Conservation (phyloP, 2,797 vertebrate genomes). For the Heliangelus exortis region DNA sequence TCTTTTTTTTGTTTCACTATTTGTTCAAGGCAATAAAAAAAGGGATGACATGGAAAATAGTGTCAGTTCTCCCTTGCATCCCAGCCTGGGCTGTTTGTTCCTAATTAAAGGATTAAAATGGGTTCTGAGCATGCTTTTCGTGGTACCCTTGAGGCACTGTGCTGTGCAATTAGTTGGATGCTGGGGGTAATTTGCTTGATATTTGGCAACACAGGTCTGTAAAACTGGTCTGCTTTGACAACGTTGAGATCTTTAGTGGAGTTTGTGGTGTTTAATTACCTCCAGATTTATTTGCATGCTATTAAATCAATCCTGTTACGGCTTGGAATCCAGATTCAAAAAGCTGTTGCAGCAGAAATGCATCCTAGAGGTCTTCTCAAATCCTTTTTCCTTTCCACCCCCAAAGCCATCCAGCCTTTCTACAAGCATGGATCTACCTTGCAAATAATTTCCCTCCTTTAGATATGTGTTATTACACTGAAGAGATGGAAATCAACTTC, state of each 20-base stretch:
- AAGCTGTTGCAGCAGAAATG: background rate
- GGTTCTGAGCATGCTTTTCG: background rate
- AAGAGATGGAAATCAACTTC: background rate
- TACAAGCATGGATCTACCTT: background rate
- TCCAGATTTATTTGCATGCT: conserved; percentile 16
- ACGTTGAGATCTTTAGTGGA: conserved; percentile 19
- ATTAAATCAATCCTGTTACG: background rate
- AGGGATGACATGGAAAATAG: background rate
- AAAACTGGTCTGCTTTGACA: background rate
- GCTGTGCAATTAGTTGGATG: background rate
- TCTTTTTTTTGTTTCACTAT: too few relatives aligned
- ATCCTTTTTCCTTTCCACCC: background rate
- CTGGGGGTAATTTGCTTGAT: conserved; percentile 37
- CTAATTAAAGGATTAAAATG: conserved; percentile 55
- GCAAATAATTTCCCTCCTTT: background rate
- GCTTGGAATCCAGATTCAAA: background rate
- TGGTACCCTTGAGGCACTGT: conserved; percentile 19
- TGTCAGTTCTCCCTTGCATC: background rate
- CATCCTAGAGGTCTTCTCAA: background rate
- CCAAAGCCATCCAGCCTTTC: too few relatives aligned
- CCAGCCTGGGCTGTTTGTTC: background rate
- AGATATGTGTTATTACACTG: background rate
- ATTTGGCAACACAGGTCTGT: background rate
- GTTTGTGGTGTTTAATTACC: conserved; percentile 61
- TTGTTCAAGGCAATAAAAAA: background rate